Percentiles rank a stretch among this genome's conserved stretches.
Conservation (phyloP, 1,140 invertebrate species). For the Medauroidea extradentata region DNA sequence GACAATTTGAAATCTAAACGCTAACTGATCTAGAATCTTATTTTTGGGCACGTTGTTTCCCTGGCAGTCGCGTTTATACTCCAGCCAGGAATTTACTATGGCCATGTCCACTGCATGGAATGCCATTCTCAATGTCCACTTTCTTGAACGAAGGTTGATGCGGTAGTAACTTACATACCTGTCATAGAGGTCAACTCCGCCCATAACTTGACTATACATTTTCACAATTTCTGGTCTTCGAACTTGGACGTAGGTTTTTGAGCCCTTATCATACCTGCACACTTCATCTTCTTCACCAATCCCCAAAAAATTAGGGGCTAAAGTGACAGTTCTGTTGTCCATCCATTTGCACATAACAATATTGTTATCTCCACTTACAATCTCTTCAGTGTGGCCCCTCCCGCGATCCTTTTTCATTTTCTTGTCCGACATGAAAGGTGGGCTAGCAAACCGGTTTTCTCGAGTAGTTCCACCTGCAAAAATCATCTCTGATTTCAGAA, state of each 20-base stretch:
- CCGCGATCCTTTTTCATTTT: conserved; percentile 12
- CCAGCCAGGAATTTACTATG: conserved; percentile 15
- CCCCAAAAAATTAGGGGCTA: conserved; percentile 16
- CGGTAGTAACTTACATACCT: conserved; percentile 16
- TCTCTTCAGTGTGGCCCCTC: conserved; percentile 10
- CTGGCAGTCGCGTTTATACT: not conserved
- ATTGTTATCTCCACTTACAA: conserved; percentile 13
- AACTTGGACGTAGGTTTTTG: conserved; percentile 11
- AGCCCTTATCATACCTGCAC: conserved; percentile 7
- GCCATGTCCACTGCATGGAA: not conserved
- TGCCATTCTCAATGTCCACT: conserved; percentile 4
- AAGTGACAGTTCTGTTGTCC: conserved; percentile 16
- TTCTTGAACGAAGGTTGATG: conserved; percentile 11
- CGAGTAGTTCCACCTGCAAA: conserved; percentile 14
- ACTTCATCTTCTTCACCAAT: conserved; percentile 15
- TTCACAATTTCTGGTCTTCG: conserved; percentile 15
- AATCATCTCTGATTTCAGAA: conserved; percentile 12
- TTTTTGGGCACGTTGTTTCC: not conserved
- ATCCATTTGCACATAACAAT: conserved; percentile 17
- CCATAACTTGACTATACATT: conserved; percentile 19
- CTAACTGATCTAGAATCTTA: conserved; percentile 13
- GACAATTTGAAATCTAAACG: conserved; percentile 11
- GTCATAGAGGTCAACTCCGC: conserved; percentile 18
- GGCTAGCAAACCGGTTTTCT: conserved; percentile 13
- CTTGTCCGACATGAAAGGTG: conserved; percentile 18